Base-by-base conservation (phyloP, 1,140 invertebrate genomes). In the Hyphantria cunea region DNA sequence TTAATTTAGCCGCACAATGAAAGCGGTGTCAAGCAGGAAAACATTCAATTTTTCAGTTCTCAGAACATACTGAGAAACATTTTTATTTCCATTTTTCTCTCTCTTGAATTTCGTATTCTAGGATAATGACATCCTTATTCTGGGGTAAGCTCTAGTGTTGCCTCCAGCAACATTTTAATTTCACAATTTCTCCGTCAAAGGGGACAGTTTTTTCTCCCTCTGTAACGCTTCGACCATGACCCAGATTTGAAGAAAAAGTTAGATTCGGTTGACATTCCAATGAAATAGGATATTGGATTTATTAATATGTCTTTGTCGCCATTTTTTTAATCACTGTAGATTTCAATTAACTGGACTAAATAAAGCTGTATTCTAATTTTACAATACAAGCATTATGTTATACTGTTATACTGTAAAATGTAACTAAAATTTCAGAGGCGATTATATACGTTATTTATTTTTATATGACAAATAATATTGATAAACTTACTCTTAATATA, bases 61-160 rank as follows among this genome's bases (percentile, higher is more conserved):
- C 51, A 60, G 51, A 64, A 67, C 60, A 65, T 31, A 54, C 62
- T 42, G 42, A 54, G 52, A 45, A 52, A 65, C 45, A 58, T 49
- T 49, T 48, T 69, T 68, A 72, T 70, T 68, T 15, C 51, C 54
- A 68, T 66, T 32, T 25, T 25, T 25, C 17, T 25, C 17, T 44
- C 58, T 64, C 63, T 67, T 50, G 41, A 7, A 65, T 70, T 62
- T 56, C 54, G 69, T 47, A 45, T 58, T 44, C 45, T 58, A 33
- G 55, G 66, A 73, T 75, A 75, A 77, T 71, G 72, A 78, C 66
- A 68, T 72, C 67, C 64, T 76, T 74, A 71, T 66, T 70, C 66
- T 55, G 62, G 58, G 17, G 62, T 65, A 64, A 70, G 62, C 69
- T 73, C 69, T 74, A 75, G 74, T 73, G 72, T 70, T 69, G 58